Conservation (phyloP, 2,797 vertebrate genomes). For the Anguilla obscura region DNA sequence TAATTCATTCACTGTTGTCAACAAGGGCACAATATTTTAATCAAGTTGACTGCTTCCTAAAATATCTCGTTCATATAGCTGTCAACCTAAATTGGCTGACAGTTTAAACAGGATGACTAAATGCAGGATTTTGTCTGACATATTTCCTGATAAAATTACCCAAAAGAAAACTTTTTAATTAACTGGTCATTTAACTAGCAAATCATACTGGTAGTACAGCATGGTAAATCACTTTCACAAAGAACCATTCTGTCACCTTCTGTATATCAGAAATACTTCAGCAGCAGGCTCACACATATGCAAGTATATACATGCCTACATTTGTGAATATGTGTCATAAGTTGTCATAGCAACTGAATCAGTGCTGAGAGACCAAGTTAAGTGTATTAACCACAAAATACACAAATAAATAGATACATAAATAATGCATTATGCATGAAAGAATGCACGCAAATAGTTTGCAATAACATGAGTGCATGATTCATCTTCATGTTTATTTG, state of each 20-base stretch:
- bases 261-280: background rate
- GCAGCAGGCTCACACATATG: background rate
- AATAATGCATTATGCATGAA: background rate
- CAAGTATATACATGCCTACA: background rate
- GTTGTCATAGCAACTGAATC: too few species aligned
- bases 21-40: background rate
- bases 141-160: background rate
- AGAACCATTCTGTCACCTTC: background rate
- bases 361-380: too few species aligned
- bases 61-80: background rate
- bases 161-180: background rate
- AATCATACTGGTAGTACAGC: background rate
- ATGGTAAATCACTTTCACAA: background rate
- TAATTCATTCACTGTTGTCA: background rate
- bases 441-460: background rate
- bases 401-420: background rate
- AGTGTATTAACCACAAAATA: background rate
- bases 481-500: background rate
- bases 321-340: background rate
- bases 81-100: background rate
- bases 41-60: constrained; percentile 5
- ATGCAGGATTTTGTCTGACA: background rate
- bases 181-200: background rate
- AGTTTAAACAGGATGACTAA: background rate
- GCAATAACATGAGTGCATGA: background rate